Evolutionary conservation across 35 echinoderm and acorn worm genomes (phyloP), one percentile per base, ranked within the genome.

Genomic region (Nesometra sesokonis): DNA sequence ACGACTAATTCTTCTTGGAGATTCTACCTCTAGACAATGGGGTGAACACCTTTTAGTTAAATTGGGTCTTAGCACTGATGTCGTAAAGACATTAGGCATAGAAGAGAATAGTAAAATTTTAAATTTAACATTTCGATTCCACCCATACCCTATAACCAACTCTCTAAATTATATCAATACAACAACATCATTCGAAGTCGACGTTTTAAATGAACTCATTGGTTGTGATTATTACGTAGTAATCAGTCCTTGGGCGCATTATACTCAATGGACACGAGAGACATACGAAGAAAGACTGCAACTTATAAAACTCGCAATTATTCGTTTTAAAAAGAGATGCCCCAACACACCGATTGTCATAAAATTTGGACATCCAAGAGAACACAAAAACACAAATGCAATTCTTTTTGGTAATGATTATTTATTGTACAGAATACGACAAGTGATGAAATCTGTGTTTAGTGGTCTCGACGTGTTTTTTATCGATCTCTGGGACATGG

Each of bases 181-280:
- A 4, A 31, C 37, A 30, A 13, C 38, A 17, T 9, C 23, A n/a
- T 83, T 83, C 23, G 81, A 83, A 4, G 11, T 23, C 8, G 34
- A 83, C n/a, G 11, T 83, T 36, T 31, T 83, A 23, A 23, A 83
- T 27, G 27, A 5, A 7, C 35, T 83, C 17, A 17, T 5, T 30
- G 36, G n/a, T 0, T 83, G 81, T 27, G 37, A 83, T 17, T 83
- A 83, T 30, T 11, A 30, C 32, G 35, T 91, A 15, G 32, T 91
- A 9, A 17, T 91, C 83, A 91, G 89, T 82, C 89, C 89, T 32
- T 91, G 84, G 84, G 89, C 89, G 17, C 89, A 91, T 67, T 91
- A 86, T 36, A 5, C 77, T 9, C 89, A 91, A 84, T 91, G 89
- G 89, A 86, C 77, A 13, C 77, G 23, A 0, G 29, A 52, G 0